Evolutionary conservation across 2,113 vertebrate genomes (phyloP).

Genomic region (Varanus salvator): DNA sequence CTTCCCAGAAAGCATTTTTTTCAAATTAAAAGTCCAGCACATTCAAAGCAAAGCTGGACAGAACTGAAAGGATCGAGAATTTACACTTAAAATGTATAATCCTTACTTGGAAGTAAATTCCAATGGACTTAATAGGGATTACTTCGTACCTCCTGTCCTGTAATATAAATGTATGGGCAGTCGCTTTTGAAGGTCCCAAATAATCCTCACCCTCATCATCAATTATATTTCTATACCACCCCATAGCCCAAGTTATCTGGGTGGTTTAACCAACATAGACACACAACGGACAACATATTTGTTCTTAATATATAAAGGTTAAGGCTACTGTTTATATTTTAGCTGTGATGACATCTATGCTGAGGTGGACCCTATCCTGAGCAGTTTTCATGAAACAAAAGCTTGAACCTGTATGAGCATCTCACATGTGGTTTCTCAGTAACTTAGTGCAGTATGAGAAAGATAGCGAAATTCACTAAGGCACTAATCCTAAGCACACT

Average conservation of each 20-base stretch:
- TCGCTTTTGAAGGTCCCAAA: constrained; percentile 51
- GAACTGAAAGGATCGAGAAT: constrained; percentile 25
- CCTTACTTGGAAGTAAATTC: not conserved
- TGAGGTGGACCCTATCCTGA: not conserved
- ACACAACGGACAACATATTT: constrained; percentile 60
- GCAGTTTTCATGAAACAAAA: not conserved
- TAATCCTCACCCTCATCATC: too few species aligned
- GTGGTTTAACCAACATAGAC: constrained; percentile 40
- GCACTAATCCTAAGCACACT: not conserved
- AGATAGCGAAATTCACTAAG: not conserved
- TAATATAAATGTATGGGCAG: constrained; percentile 49
- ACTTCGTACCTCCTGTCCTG: constrained; percentile 38
- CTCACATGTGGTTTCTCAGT: not conserved
- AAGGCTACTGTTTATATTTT: constrained; percentile 19
- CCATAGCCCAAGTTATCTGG: too few species aligned
- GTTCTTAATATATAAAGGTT: constrained; percentile 59
- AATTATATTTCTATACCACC: too few species aligned
- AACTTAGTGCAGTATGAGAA: not conserved
- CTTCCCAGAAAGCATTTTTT: constrained; percentile 46
- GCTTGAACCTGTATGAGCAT: not conserved
- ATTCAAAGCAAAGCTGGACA: constrained; percentile 6
- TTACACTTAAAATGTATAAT: not conserved
- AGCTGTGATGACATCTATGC: not conserved
- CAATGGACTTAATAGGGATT: not conserved
- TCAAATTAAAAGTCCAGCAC: constrained; percentile 53